These are phyloP conservation scores for Phasia obesa DNA, from an alignment of 2,888 invertebrate species.

Conservation along the genomic window DNA sequence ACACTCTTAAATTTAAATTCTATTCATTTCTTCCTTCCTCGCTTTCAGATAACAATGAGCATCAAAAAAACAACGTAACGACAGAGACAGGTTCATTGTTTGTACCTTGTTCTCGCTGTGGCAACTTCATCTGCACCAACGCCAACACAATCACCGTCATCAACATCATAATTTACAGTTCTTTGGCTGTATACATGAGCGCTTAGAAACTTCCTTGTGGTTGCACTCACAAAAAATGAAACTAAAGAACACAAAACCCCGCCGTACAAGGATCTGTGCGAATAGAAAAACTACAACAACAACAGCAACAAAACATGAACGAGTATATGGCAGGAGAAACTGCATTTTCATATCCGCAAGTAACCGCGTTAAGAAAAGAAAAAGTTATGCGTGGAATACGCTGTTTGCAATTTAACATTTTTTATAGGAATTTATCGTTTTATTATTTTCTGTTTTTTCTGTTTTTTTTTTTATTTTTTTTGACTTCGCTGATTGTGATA, in stretches of 20 bases:
- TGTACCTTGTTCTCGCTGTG: not conserved
- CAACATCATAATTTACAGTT: constrained; percentile 60
- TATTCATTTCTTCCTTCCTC: constrained; percentile 48
- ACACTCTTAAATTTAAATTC: constrained; percentile 46
- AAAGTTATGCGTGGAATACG: constrained; percentile 43
- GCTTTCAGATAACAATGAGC: constrained; percentile 12
- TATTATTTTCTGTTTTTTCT: not conserved
- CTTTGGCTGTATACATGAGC: constrained; percentile 19
- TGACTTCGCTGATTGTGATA: constrained; percentile 20
- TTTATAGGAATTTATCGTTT: not conserved
- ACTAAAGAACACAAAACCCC: constrained; percentile 8
- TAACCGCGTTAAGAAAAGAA: constrained; percentile 7
- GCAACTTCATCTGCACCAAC: constrained; percentile 3
- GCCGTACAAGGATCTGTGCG: constrained; percentile 1
- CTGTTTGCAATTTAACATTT: constrained; percentile 37
- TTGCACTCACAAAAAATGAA: constrained; percentile 31
- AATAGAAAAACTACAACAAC: not conserved
- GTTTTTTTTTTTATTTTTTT: no score
- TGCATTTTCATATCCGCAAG: constrained; percentile 25
- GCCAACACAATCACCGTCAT: constrained; percentile 28
- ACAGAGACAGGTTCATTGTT: constrained; percentile 18
- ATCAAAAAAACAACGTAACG: constrained; percentile 13
- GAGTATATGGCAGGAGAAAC: not conserved
- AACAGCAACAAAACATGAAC: not conserved
- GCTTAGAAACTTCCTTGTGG: constrained; percentile 44